Base-by-base conservation (phyloP, 2,888 invertebrate species). In the Gastracanthus pulcherrimus region DNA sequence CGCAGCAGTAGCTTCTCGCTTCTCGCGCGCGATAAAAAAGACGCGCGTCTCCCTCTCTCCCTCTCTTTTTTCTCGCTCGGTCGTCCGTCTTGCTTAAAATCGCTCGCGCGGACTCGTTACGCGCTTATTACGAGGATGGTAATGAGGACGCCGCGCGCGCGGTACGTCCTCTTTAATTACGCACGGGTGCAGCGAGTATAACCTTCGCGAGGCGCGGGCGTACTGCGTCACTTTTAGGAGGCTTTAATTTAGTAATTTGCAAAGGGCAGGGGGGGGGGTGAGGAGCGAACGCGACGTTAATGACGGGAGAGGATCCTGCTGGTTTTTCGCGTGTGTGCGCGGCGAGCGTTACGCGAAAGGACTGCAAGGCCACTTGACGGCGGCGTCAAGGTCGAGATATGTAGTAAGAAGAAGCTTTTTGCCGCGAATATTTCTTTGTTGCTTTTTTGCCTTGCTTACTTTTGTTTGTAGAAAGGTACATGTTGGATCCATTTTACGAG, bases 151-250 rank as follows among this genome's bases (percentile, higher is more conserved):
- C 51, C 29, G 80, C 74, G n/a, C 62, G 23, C 51, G 29, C 29
- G 70, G 79, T 81, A 81, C 83, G 83, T 84, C 82, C 82, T 76
- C 84, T 83, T 84, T 84, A 85, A 84, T 85, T 84, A 84, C 79
- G 72, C 36, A 75, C 69, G 60, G 66, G 66, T 71, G 51, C 23
- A 9, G 79, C 70, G 70, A 72, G 77, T 70, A n/a, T 23, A 26
- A 26, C 36, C 38, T 69, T 66, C 70, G 71, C 60, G 58, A 67
- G 70, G 5, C n/a, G 78, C 80, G 51, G 60, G 19, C 55, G 45
- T 6, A 55, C 55, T 67, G 76, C 84, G 75, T 84, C 82, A 80
- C 82, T 81, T 83, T 84, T 81, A 71, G 79, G 84, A 82, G 76
- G 80, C 82, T 84, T 84, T 81, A 84, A 84, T 84, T 83, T 81